phyloP scores from a whole-genome alignment of 2,113 vertebrate genomes.

The Dicrurus megarhynchus region DNA sequence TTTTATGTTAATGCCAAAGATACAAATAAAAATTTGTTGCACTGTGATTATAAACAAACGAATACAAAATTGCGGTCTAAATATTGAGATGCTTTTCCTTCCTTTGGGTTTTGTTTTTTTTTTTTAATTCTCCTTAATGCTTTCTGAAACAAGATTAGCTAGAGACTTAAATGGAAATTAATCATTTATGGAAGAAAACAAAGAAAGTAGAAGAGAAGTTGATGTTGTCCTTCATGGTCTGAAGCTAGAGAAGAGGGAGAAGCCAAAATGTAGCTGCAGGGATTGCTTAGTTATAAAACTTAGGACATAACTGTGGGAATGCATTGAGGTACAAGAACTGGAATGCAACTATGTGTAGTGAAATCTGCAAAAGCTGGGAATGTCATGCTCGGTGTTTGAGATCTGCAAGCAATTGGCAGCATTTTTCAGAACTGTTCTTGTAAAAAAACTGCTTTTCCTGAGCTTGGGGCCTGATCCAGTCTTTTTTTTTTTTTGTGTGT shows the following conservation, averaged over 20 bases:
- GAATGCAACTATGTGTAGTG: neutral
- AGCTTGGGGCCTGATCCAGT: neutral
- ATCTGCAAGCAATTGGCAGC: conserved; percentile 4
- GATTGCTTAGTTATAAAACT: neutral
- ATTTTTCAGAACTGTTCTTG: neutral
- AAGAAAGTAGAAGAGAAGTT: neutral
- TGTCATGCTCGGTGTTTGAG: neutral
- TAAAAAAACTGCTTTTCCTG: neutral
- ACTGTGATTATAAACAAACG: neutral
- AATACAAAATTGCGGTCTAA: neutral
- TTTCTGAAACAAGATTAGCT: neutral
- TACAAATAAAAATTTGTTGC: conserved; percentile 2
- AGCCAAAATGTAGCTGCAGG: neutral
- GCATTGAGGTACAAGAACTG: neutral
- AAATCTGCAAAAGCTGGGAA: conserved; percentile 5
- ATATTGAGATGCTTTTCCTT: conserved; percentile 5
- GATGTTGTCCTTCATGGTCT: neutral
- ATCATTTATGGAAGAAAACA: neutral
- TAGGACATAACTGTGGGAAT: conserved; percentile 19
- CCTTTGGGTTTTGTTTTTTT: neutral
- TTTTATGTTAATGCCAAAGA: conserved; percentile 45
- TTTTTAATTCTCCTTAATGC: neutral
- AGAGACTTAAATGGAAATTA: neutral
- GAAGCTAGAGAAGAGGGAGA: neutral
- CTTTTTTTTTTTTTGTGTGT: neutral